These are phyloP conservation scores for Raphicerus campestris DNA, from an alignment of 2,113 vertebrate genomes.

Conservation along the genomic window DNA sequence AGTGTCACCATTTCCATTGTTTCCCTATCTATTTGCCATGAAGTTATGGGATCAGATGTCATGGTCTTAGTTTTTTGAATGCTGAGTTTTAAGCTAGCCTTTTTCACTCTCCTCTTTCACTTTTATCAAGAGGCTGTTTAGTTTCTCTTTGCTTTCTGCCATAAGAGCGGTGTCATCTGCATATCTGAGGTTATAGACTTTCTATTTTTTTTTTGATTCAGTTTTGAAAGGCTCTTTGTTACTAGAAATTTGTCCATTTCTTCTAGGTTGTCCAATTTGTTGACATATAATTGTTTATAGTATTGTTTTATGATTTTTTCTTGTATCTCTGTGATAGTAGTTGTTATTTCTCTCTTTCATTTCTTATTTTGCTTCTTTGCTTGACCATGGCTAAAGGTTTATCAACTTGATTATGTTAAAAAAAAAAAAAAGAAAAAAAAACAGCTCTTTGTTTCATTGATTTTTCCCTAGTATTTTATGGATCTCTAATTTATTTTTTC, in stretches of 20 bases:
- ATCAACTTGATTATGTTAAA: neutral
- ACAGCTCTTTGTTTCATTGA: neutral
- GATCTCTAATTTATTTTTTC: neutral
- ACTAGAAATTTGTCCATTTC: neutral
- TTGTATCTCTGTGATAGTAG: neutral
- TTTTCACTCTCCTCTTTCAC: neutral
- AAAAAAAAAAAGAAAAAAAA: no score
- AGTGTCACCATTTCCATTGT: neutral
- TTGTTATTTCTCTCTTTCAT: neutral
- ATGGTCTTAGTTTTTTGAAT: neutral
- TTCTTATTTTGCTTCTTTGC: neutral
- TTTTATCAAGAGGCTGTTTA: neutral
- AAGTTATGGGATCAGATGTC: neutral
- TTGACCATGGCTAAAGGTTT: neutral
- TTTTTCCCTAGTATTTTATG: neutral
- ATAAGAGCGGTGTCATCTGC: neutral
- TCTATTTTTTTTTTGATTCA: neutral
- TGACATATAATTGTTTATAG: neutral
- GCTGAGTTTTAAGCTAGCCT: neutral
- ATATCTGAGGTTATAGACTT: neutral
- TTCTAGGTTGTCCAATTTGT: neutral
- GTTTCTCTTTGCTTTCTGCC: neutral
- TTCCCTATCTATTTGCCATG: neutral
- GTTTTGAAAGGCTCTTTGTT: neutral
- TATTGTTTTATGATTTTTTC: neutral